Evolutionary conservation across 2,113 vertebrate species (phyloP).

Genomic region (Nansenia antarctica): DNA sequence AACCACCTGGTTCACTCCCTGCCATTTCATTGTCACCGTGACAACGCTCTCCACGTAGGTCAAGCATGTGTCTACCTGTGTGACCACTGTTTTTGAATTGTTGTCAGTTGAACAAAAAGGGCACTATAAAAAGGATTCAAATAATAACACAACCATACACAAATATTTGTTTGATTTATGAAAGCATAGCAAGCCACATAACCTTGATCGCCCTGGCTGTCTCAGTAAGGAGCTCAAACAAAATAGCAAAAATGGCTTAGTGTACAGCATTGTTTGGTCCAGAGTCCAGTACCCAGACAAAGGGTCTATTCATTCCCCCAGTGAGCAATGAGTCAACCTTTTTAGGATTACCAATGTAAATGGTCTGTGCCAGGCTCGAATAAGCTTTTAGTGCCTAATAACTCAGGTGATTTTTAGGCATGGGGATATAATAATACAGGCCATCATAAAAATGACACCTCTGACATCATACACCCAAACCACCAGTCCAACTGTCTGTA

Average conservation of each 20-base stretch:
- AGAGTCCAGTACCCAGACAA: conserved; percentile 31
- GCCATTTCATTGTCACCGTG: conserved; percentile 58
- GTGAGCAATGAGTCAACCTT: conserved; percentile 28
- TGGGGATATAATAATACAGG: background rate
- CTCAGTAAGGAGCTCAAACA: background rate
- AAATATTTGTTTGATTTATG: background rate
- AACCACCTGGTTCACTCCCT: conserved; percentile 49
- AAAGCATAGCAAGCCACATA: background rate
- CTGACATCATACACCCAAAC: background rate
- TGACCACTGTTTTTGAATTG: conserved; percentile 22
- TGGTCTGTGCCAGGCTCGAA: conserved; percentile 31
- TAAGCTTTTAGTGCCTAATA: conserved; percentile 27
- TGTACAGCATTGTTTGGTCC: background rate
- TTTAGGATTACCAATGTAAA: conserved; percentile 49
- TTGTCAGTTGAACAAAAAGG: background rate
- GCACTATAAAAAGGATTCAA: no score
- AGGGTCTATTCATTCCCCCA: conserved; percentile 41
- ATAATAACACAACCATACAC: no score
- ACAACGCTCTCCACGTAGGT: conserved; percentile 42
- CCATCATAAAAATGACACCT: background rate
- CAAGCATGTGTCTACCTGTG: background rate
- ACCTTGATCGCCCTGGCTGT: background rate
- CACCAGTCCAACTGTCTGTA: background rate
- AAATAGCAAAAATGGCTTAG: background rate
- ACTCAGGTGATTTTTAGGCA: conserved; percentile 24